Base-by-base conservation (phyloP, 2,797 vertebrate genomes). In the Enteromius anoplus region DNA sequence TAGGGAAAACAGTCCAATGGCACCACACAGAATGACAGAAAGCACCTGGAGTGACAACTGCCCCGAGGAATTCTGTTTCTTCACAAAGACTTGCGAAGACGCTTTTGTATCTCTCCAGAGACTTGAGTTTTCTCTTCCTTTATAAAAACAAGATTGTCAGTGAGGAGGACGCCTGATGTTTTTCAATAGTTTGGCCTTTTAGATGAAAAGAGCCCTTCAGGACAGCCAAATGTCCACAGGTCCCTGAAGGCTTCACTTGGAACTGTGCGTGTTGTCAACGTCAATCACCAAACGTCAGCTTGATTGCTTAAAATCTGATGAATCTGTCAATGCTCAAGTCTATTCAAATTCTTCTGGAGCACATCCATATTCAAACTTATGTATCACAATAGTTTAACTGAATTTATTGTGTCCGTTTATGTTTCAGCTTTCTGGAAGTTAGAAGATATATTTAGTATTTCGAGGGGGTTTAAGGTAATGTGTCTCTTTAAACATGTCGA, bases 171-270 rank as follows among this genome's bases (percentile, higher is more conserved):
- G 65, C 76, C 84, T 83, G 72, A 82, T 79, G 84, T 55, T 51
- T 84, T 71, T 88, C 69, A 84, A 87, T 70, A 69, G 72, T 75
- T 86, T 82, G 84, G 55, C 84, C 88, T 88, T 87, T 85, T 82
- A 66, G 58, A 82, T 91, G 84, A 87, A 89, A 88, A 83, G 81
- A 87, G 83, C 85, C 83, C 82, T 87, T 90, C 80, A 91, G 88
- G 75, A 58, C 84, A 84, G 81, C n/a, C 23, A 85, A 89, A 90
- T 89, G 87, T 82, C 85, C 80, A 76, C 84, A 23, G 71, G 66
- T 88, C 88, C 83, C 89, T 1, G 1, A 47, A 85, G 87, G 86
- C 84, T 80, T 88, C 29, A 88, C 80, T 85, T 79, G 86, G 89
- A 87, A 87, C 88, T n/a, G 7, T 68, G 15, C 71, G 81, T 85